Base-by-base conservation (phyloP, 2,888 invertebrate genomes). In the Phengaris alcon region DNA sequence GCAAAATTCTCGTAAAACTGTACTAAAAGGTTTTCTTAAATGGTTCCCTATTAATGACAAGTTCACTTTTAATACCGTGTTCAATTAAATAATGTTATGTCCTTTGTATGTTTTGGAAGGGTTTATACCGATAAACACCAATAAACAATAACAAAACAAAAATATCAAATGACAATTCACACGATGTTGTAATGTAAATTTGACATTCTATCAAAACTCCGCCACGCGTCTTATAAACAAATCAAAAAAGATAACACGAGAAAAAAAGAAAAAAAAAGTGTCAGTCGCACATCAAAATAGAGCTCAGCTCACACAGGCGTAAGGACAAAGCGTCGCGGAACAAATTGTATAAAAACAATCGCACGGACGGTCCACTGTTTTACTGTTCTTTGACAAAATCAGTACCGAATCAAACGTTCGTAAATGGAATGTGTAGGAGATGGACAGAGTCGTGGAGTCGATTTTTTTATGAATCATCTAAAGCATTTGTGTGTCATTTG, bases 261-360 rank as follows among this genome's bases (percentile, higher is more conserved):
- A 86, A 89, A 82, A 88, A 85, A 85, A 86, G 82, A 87, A 81
- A 80, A 84, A n/a, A 87, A 87, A 83, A 85, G 85, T 89, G 92
- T 93, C 92, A 91, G 85, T 89, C 87, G 88, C 88, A 90, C 90
- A 91, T 91, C 89, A 90, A 88, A 89, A 89, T 89, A 89, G 88
- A 87, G 87, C 84, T 84, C 81, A 79, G 80, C 78, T 78, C 79
- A 81, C 79, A 83, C 85, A 75, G 75, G 85, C 86, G 84, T 87
- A 88, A 87, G 86, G 87, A 87, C 84, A 86, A 88, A 84, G 84
- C 85, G 86, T 85, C 81, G 82, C 81, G 78, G 81, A 84, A 88
- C 86, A 87, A 90, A 91, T 91, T 91, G 90, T 92, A 90, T 90
- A 91, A 93, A 93, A 92, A 93, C 92, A 93, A 91, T 91, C 86